Base-by-base conservation (phyloP, 2,888 invertebrate genomes). In the Abscondita cerata region DNA sequence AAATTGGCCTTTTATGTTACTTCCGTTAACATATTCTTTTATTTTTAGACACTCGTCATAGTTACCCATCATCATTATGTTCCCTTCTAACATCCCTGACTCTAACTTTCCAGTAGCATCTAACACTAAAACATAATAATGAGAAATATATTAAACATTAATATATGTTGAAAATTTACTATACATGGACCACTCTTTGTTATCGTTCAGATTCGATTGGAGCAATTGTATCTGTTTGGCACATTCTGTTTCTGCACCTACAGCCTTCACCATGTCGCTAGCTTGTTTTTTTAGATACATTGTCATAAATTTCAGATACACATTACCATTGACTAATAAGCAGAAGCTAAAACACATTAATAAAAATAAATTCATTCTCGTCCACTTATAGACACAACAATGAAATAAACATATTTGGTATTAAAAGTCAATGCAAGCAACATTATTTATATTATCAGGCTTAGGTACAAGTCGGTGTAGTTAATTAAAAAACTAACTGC, bases 71-170 rank as follows among this genome's bases (percentile, higher is more conserved):
- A 80, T 78, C 33, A 76, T 72, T 4, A 73, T 52, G 66, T 81
- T 79, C 11, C 81, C 81, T 72, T 73, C 74, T 55, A 80, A 71
- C n/a, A 80, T 62, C 18, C 81, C 81, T 1, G 80, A 63, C 1
- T 79, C 81, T 44, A 80, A 20, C 41, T 80, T 80, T 13, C 80
- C 81, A 79, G 80, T 81, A 53, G 81, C 69, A 59, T 81, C 81
- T 9, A 57, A 15, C 57, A 62, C 62, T 55, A 11, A 46, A 31
- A 12, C 13, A 41, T 15, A 36, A 47, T 13, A 3, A 6, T 13
- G n/a, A n/a, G n/a, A n/a, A n/a, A n/a, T n/a, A n/a, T n/a, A n/a
- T n/a, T n/a, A n/a, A n/a, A n/a, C n/a, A n/a, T n/a, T n/a, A n/a
- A n/a, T n/a, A n/a, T n/a, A n/a, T n/a, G n/a, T n/a, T n/a, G n/a